phyloP scores from a whole-genome alignment of 2,113 vertebrate species.

The Apistogramma diplotaenia region DNA sequence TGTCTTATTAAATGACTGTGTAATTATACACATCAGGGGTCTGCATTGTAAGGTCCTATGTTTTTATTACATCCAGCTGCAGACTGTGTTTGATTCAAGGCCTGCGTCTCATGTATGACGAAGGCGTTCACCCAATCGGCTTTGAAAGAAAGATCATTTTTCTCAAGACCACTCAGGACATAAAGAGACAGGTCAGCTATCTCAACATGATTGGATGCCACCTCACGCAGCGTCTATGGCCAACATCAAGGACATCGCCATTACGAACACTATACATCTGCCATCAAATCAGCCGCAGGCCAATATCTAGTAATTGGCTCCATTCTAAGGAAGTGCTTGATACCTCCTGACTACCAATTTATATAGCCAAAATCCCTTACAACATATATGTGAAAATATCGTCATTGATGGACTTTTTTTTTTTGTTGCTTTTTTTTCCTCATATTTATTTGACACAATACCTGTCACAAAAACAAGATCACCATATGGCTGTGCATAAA shows the following conservation, averaged over 20 bases:
- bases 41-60: constrained; percentile 35
- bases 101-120: constrained; percentile 43
- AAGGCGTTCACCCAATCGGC: constrained; percentile 34
- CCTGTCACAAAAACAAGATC: constrained; percentile 54
- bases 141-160: constrained; percentile 60
- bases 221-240: constrained; percentile 62
- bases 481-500: constrained; percentile 69
- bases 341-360: constrained; percentile 33
- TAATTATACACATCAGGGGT: constrained; percentile 67
- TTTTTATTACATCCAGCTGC: constrained; percentile 34
- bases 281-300: constrained; percentile 62
- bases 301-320: constrained; percentile 67
- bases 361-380: constrained; percentile 15
- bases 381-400: constrained; percentile 18
- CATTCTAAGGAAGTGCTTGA: constrained; percentile 43
- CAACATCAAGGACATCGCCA: constrained; percentile 64
- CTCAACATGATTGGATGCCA: constrained; percentile 71
- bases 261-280: constrained; percentile 60
- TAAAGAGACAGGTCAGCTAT: constrained; percentile 65
- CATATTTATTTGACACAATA: constrained; percentile 48
- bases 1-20: constrained; percentile 66
- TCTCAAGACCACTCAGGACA: constrained; percentile 58
- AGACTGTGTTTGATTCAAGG: constrained; percentile 33
- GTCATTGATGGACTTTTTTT: constrained; percentile 3
- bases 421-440: constrained; percentile 42